phyloP scores from a whole-genome alignment of 2,888 invertebrate genomes.

The Ophion ventricosus region DNA sequence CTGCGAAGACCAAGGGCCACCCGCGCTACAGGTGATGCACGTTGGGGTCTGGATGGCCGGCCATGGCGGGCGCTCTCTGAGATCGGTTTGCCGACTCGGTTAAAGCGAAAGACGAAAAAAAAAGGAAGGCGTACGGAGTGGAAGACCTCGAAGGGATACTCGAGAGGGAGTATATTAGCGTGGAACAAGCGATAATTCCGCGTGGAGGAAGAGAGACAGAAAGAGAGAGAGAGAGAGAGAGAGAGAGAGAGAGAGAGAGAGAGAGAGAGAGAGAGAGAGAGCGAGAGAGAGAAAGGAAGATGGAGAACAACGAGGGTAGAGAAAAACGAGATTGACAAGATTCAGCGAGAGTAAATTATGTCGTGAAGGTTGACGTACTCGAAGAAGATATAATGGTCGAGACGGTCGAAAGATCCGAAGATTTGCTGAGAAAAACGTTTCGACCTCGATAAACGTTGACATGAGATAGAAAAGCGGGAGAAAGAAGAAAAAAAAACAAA shows the following conservation, averaged over 20 bases:
- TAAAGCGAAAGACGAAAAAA: constrained; percentile 19
- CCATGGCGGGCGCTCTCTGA: constrained; percentile 5
- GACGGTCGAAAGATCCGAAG: constrained; percentile 39
- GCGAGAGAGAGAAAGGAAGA: constrained; percentile 29
- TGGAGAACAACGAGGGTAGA: constrained; percentile 43
- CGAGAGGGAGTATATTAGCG: constrained; percentile 63
- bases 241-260: too few species aligned
- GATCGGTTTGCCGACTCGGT: constrained; percentile 50
- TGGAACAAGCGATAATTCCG: constrained; percentile 55
- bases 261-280: constrained; percentile 42
- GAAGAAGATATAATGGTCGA: constrained; percentile 40
- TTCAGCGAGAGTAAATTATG: constrained; percentile 55
- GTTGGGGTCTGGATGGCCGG: constrained; percentile 39
- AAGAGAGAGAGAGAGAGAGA: constrained; percentile 29
- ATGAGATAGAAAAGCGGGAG: constrained; percentile 5
- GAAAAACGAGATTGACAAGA: constrained; percentile 64
- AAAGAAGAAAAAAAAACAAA: neutral
- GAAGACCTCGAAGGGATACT: constrained; percentile 72
- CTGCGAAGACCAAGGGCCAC: constrained; percentile 53
- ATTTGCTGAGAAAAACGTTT: constrained; percentile 48
- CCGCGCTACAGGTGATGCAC: constrained; percentile 51
- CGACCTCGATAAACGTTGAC: constrained; percentile 55
- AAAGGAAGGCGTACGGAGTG: constrained; percentile 63
- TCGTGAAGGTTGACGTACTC: constrained; percentile 33
- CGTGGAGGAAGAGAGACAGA: constrained; percentile 41